phyloP scores from a whole-genome alignment of 2,888 invertebrate species.

The Merodon equestris region DNA sequence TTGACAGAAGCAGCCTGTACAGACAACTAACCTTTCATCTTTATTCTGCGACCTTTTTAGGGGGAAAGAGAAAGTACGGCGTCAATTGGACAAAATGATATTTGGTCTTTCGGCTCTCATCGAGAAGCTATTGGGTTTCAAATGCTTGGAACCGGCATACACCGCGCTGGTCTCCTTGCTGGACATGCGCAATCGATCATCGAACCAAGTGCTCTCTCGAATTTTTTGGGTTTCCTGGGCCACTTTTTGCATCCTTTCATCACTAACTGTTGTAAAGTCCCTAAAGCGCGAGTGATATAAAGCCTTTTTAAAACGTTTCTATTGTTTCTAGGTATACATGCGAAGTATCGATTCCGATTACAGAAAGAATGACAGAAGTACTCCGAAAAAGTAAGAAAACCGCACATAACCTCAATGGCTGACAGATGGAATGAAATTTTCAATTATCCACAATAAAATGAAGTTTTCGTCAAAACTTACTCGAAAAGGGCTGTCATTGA shows the following conservation, averaged over 20 bases:
- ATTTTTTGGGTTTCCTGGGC: slow-evolving; percentile 5
- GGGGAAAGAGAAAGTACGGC: neutral
- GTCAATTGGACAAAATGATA: neutral
- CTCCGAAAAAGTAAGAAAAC: too few relatives aligned
- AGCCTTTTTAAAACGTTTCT: too few relatives aligned
- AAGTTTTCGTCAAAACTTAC: slow-evolving; percentile 9
- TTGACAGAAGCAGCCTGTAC: too few relatives aligned
- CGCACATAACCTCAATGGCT: too few relatives aligned
- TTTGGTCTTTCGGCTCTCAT: neutral
- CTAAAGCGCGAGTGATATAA: too few relatives aligned
- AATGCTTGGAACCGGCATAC: neutral
- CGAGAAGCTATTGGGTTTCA: neutral
- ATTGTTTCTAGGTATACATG: too few relatives aligned
- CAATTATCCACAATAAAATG: neutral
- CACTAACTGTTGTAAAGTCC: neutral
- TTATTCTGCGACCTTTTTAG: too few relatives aligned
- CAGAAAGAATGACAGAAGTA: too few relatives aligned
- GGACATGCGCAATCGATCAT: neutral
- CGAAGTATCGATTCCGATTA: too few relatives aligned
- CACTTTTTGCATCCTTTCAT: neutral
- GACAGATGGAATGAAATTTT: too few relatives aligned
- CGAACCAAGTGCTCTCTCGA: neutral
- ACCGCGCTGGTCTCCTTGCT: neutral
- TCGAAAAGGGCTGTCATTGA: slow-evolving; percentile 6
- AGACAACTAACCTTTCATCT: too few relatives aligned